A percentile compares a stretch with the other conserved stretches of the same genome.
These are phyloP conservation scores for Empis stercorea DNA, from an alignment of 2,888 invertebrate genomes.

Conservation along the genomic window DNA sequence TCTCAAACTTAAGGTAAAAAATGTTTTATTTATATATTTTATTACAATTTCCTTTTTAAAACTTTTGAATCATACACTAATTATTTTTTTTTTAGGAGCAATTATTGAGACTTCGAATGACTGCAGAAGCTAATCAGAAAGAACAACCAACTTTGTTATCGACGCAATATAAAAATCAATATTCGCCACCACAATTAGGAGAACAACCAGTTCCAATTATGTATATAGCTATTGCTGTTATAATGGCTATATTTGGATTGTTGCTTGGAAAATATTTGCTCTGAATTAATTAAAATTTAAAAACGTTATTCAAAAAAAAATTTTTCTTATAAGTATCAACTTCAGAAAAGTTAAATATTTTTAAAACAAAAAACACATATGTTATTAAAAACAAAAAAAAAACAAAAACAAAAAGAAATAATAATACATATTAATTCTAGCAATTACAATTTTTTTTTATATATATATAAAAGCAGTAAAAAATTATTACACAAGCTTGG, in stretches of 20 bases:
- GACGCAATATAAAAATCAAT: slow-evolving; percentile 33
- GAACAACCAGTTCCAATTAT: slow-evolving; percentile 47
- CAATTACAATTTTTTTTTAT: too few relatives aligned
- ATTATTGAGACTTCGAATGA: slow-evolving; percentile 44
- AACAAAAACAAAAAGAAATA: too few relatives aligned
- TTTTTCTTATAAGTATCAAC: too few relatives aligned
- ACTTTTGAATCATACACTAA: too few relatives aligned
- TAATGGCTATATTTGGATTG: slow-evolving; percentile 58
- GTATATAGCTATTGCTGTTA: slow-evolving; percentile 52
- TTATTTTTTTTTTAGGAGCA: slow-evolving; percentile 51
- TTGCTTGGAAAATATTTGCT: slow-evolving; percentile 70
- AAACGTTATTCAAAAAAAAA: too few relatives aligned
- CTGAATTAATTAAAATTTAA: slow-evolving; percentile 44
- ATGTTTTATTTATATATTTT: background rate
- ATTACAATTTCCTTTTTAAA: too few relatives aligned
- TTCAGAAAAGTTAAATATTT: too few relatives aligned
- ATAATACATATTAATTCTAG: too few relatives aligned
- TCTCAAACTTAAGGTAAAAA: slow-evolving; percentile 64
- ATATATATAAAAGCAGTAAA: too few relatives aligned
- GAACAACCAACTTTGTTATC: slow-evolving; percentile 19
- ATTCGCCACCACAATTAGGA: slow-evolving; percentile 45
- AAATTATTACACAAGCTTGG: too few relatives aligned
- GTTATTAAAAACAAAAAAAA: too few relatives aligned
- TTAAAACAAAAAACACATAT: too few relatives aligned
- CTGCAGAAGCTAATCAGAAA: slow-evolving; percentile 30